Evolutionary conservation across 2,888 invertebrate species (phyloP), one percentile per base, ranked within the genome.

Genomic region (Plagodis dolabraria): DNA sequence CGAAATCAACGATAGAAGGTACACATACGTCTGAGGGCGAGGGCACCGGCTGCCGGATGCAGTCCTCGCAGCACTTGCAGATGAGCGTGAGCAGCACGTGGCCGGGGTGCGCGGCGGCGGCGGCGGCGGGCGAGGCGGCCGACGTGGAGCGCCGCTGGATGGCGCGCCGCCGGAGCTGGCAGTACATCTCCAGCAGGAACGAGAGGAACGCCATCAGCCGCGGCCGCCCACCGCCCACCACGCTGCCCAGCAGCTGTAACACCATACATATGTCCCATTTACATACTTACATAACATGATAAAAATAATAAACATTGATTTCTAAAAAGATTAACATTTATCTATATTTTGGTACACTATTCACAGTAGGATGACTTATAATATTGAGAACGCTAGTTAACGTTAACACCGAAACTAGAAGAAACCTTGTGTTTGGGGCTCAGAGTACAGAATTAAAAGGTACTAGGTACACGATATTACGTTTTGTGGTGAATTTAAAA

Each of bases 151-250:
- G 89, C 53, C 85, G 94, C 84, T 89, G 95, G 90, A 83, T 94
- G 83, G 82, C 94, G 67, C 95, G 93, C 45, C 96, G 94, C 83
- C 97, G 97, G 76, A 97, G 87, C 94, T 97, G 97, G 82, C 97
- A 96, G 87, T 97, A 97, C 95, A 98, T 97, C 94, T 98, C 97
- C 75, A 97, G 96, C 68, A 98, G 93, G 93, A 97, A 97, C 85
- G 96, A 96, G 94, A 98, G 97, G 92, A 97, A 98, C 69, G 97
- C 96, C 78, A 96, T 96, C 79, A 94, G 95, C 62, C 94, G 94
- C 43, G 95, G 95, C 53, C 95, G 94, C 10, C 95, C 95, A 55
- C 95, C 95, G 79, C 90, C 89, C 75, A 85, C 93, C 65, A 89
- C 71, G 0, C 94, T 82, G 58, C 94, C 89, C 53, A 95, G 82